Percentiles rank a stretch among this genome's conserved stretches.
Conservation (phyloP, 2,113 vertebrate genomes). For the Mystacornis crossleyi region DNA sequence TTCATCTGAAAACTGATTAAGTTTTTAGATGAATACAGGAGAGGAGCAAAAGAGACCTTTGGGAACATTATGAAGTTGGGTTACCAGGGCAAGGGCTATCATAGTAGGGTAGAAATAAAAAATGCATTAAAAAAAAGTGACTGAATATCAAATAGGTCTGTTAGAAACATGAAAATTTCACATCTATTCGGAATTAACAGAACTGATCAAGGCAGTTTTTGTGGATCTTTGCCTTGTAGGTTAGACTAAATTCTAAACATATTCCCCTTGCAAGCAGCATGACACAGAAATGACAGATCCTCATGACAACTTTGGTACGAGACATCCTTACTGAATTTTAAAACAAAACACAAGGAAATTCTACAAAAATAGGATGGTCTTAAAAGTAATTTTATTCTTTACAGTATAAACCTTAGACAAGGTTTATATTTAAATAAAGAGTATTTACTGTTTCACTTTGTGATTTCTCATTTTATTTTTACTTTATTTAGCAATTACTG, state of each 20-base stretch:
- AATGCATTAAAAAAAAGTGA: neutral
- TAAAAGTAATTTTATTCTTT: neutral
- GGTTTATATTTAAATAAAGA: neutral
- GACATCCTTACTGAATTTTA: neutral
- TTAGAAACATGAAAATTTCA: neutral
- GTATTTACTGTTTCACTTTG: neutral
- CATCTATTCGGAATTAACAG: neutral
- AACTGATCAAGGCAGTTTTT: neutral
- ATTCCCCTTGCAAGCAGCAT: neutral
- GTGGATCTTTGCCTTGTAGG: neutral
- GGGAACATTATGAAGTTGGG: neutral
- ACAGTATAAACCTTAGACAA: neutral
- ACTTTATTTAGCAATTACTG: neutral
- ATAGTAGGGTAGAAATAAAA: neutral
- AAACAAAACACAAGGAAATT: neutral
- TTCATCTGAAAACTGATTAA: neutral
- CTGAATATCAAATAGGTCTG: neutral
- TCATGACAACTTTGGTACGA: neutral
- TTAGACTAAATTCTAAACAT: neutral
- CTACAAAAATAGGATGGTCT: neutral
- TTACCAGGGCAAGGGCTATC: neutral
- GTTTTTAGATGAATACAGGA: neutral
- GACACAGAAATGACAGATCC: fast-evolving
- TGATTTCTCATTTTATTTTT: neutral
- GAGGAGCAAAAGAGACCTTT: neutral